Conservation (phyloP, 2,113 vertebrate species). For the Dipodomys stephensi region DNA sequence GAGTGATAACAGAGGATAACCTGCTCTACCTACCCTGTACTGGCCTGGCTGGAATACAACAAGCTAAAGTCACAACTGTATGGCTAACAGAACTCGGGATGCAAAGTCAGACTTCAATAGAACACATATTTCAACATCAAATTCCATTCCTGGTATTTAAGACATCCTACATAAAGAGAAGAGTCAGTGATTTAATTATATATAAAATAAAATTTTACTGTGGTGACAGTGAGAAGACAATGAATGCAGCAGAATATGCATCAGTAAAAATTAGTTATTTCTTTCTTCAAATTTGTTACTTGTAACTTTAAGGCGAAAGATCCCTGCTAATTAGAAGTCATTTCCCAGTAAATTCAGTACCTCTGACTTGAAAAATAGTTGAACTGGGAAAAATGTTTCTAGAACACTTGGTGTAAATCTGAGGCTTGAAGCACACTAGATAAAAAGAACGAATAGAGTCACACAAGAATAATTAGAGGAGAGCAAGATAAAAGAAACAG, state of each 20-base stretch:
- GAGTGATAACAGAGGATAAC: too few relatives aligned
- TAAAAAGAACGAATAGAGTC: conserved; percentile 10
- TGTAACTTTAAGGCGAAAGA: background rate
- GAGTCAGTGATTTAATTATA: conserved; percentile 39
- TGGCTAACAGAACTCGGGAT: background rate
- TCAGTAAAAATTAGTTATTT: conserved; percentile 24
- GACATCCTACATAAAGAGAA: conserved; percentile 33
- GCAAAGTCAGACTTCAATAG: conserved; percentile 15
- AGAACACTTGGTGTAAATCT: conserved; percentile 38
- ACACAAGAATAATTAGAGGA: background rate
- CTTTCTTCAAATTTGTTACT: conserved; percentile 50
- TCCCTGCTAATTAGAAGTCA: conserved; percentile 43
- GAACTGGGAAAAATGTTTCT: conserved; percentile 3
- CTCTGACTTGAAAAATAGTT: conserved; percentile 40
- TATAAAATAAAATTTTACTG: conserved; percentile 19
- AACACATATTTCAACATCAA: conserved; percentile 45
- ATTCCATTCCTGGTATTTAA: conserved; percentile 24
- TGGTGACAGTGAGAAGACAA: conserved; percentile 55
- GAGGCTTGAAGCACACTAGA: background rate
- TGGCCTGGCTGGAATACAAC: background rate
- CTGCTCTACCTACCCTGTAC: background rate
- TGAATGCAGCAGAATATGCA: background rate
- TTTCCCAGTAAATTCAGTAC: conserved; percentile 8
- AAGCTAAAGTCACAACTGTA: conserved; percentile 36
- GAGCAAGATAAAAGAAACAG: background rate